Base-by-base conservation (phyloP, 2,113 vertebrate species). In the Neomonachus schauinslandi region DNA sequence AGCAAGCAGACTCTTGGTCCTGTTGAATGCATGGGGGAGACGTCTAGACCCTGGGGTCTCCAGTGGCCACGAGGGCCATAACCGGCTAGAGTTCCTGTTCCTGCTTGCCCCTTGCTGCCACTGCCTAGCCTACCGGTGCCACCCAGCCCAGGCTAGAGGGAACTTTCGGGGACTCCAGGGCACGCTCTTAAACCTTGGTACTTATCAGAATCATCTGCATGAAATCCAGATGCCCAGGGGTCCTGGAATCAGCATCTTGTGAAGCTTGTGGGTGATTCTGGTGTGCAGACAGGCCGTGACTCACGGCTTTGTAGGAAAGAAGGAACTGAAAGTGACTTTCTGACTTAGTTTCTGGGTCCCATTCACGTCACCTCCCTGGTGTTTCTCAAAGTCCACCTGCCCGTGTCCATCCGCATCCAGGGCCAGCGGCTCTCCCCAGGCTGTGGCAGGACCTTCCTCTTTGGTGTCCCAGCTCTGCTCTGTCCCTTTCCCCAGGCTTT, bases 41-140 rank as follows among this genome's bases (percentile, higher is more conserved):
- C 0, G 1, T 18, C 1, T 77, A 10, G 51, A 4, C 31, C 6
- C n/a, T 3, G 46, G 0, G 6, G 22, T 49, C 33, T 71, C 63
- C 0, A 1, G 5, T 46, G 33, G 21, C 9, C 9, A 0, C 6
- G 61, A 39, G 53, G 42, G 4, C 36, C 9, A 0, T 19, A 26
- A 42, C 63, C n/a, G 10, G 13, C 19, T 26, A n/a, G n/a, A 28
- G 18, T 76, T 53, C n/a, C 21, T 63, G 9, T 16, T 9, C 18
- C 74, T 59, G 15, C 16, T 22, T 71, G 57, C 28, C 42, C 1
- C 5, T 36, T 19, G 26, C n/a, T 46, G 71, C 8, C 22, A 28
- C 49, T 4, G 4, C 49, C 67, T 33, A 82, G 55, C 24, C 49
- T 63, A 5, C 11, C 65, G 59, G 14, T 80, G 84, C 5, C 5